A percentile compares a stretch with the other conserved stretches of the same genome.
Evolutionary conservation across 2,888 invertebrate genomes (phyloP).

Genomic region (Cremastobaeus sp.): DNA sequence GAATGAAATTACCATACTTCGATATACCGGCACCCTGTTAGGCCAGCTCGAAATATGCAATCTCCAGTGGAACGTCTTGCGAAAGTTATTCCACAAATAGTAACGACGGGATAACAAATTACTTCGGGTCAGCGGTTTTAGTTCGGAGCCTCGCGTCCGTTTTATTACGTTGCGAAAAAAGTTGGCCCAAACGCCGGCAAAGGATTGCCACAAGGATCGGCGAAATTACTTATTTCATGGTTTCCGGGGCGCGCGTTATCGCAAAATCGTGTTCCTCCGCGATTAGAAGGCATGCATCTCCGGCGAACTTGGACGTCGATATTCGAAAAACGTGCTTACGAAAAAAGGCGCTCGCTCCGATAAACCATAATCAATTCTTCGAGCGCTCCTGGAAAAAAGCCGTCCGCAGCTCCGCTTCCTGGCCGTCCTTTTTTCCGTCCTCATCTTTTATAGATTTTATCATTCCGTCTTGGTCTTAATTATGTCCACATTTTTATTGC

Average conservation of each 20-base stretch:
- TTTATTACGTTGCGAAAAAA: constrained; percentile 49
- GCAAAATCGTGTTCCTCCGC: constrained; percentile 14
- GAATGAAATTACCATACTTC: constrained; percentile 63
- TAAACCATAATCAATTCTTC: constrained; percentile 35
- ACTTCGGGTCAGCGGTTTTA: constrained; percentile 60
- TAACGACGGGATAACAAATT: constrained; percentile 61
- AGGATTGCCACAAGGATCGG: constrained; percentile 44
- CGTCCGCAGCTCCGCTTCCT: not conserved
- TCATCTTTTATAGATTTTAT: constrained; percentile 47
- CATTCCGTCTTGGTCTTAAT: constrained; percentile 45
- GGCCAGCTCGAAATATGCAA: constrained; percentile 61
- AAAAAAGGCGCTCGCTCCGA: not conserved
- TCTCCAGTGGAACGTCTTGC: constrained; percentile 61
- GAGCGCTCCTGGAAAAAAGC: constrained; percentile 25
- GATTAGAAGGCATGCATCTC: constrained; percentile 14
- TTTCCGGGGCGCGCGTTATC: constrained; percentile 20
- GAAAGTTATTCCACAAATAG: constrained; percentile 61
- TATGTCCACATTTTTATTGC: constrained; percentile 48
- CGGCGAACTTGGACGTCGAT: constrained; percentile 5
- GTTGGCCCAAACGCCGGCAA: constrained; percentile 32
- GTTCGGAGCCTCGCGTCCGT: constrained; percentile 54
- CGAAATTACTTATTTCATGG: constrained; percentile 48
- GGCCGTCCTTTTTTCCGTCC: constrained; percentile 20
- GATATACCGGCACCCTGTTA: constrained; percentile 62
- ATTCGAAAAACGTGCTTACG: not conserved